These are phyloP conservation scores for Hyppa rectilinea DNA, from an alignment of 2,888 invertebrate genomes.

Conservation along the genomic window DNA sequence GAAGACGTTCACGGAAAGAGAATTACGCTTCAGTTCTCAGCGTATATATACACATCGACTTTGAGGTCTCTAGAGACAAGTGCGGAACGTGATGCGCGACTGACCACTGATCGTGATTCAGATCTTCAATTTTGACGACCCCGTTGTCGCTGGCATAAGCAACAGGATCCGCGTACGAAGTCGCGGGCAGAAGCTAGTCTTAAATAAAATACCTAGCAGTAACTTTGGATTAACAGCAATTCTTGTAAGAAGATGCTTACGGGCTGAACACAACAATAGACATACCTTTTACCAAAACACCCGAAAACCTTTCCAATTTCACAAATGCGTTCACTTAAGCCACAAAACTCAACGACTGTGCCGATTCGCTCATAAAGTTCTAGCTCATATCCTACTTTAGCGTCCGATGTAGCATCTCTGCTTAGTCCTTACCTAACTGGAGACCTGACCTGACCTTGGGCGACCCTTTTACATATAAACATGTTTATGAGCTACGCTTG, in stretches of 20 bases:
- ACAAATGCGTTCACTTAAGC: constrained; percentile 34
- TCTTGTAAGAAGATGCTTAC: neutral
- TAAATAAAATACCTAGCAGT: neutral
- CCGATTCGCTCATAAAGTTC: constrained; percentile 43
- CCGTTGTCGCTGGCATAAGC: too few species aligned
- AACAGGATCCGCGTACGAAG: too few species aligned
- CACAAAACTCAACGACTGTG: constrained; percentile 43
- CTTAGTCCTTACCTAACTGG: constrained; percentile 15
- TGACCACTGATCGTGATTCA: too few species aligned
- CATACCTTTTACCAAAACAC: constrained; percentile 19
- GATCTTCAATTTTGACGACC: too few species aligned
- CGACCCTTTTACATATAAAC: constrained; percentile 43
- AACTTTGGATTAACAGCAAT: neutral
- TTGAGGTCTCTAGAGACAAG: too few species aligned
- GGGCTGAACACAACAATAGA: neutral
- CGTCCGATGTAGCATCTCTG: constrained; percentile 18
- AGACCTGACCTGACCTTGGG: constrained; percentile 29
- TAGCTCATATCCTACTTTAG: constrained; percentile 33
- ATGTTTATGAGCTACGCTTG: constrained; percentile 38
- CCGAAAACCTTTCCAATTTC: constrained; percentile 28
- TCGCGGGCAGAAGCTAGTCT: too few species aligned
- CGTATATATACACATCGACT: too few species aligned
- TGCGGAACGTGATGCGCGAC: too few species aligned
- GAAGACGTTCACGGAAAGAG: too few species aligned
- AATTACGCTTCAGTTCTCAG: too few species aligned